Percentiles rank a stretch among this genome's conserved stretches.
Evolutionary conservation across 2,797 vertebrate species (phyloP).

Genomic region (Channallabes apus): DNA sequence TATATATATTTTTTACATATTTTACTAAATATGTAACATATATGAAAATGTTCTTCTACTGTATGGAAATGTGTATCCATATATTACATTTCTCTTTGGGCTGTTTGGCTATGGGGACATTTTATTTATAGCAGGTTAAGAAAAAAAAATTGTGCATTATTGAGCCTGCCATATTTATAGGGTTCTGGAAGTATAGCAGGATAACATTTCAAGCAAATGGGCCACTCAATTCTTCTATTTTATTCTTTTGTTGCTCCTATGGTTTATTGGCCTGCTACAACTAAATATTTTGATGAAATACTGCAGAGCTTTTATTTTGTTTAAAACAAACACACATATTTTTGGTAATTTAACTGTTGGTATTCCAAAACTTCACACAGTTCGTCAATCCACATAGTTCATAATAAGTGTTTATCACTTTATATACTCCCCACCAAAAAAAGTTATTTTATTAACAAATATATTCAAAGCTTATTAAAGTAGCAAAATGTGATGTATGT

Average conservation of each 20-base stretch:
- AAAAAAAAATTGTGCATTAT: conserved; percentile 40
- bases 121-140: conserved; percentile 31
- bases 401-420: conserved; percentile 45
- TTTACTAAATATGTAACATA: too few relatives aligned
- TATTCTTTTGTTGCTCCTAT: background rate
- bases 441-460: conserved; percentile 65
- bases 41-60: too few relatives aligned
- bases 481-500: conserved; percentile 5
- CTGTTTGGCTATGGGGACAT: conserved; percentile 31
- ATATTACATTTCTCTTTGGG: too few relatives aligned
- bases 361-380: conserved; percentile 1
- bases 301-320: background rate
- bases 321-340: conserved; percentile 18
- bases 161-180: conserved; percentile 4
- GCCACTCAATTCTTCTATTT: conserved; percentile 16
- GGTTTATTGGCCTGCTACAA: conserved; percentile 11
- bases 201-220: conserved; percentile 1
- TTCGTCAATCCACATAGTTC: conserved; percentile 4
- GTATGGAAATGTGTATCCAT: too few relatives aligned
- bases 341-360: conserved; percentile 8
- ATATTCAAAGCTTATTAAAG: conserved; percentile 17
- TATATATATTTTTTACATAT: too few relatives aligned
- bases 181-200: background rate
- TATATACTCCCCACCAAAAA: conserved; percentile 46
- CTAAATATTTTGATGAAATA: conserved; percentile 11